Base-by-base conservation (phyloP, 2,888 invertebrate species). In the Hydrotaea cyrtoneurina region DNA sequence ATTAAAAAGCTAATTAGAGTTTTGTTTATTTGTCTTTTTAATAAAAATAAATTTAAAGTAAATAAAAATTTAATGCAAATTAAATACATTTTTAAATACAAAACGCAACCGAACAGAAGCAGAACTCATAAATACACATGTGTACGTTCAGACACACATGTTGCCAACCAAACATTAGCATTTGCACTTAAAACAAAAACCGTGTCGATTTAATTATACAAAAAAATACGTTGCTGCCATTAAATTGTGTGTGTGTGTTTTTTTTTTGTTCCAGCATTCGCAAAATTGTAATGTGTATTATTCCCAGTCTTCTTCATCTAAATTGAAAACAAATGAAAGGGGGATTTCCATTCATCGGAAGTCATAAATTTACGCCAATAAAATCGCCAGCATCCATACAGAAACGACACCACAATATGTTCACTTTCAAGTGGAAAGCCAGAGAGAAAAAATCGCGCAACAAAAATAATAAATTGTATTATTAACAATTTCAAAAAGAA, bases 51-150 rank as follows among this genome's bases (percentile, higher is more conserved):
- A 78, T 69, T 78, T 21, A 78, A 82, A 74, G 73, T 78, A 82
- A 82, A 78, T 78, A 82, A 15, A 62, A 59, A 62, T 74, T 74
- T 78, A 82, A 78, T 82, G 39, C 59, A 78, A 82, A 59, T 78
- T 74, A 81, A 64, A 81, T 66, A 77, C 13, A 66, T 66, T 66
- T 66, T 66, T n/a, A 43, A 66, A 66, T 66, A n/a, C 39, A 43
- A 66, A 66, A 62, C 36, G 17, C 39, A 2, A 10, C 39, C 39
- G 31, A 31, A 7, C 31, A 31, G 31, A 43, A 66, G 11, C 13
- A 17, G 36, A 62, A 36, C n/a, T 36, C 31, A 66, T 66, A 39
- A 66, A 66, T 66, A n/a, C 66, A 66, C 5, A 17, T 66, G 19
- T 43, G 66, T 66, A 43, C 66, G 43, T 66, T 31, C 2, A 7